phyloP scores from a whole-genome alignment of 37 sponge, comb jelly and placozoan genomes.

The Petrosia ficiformis region DNA sequence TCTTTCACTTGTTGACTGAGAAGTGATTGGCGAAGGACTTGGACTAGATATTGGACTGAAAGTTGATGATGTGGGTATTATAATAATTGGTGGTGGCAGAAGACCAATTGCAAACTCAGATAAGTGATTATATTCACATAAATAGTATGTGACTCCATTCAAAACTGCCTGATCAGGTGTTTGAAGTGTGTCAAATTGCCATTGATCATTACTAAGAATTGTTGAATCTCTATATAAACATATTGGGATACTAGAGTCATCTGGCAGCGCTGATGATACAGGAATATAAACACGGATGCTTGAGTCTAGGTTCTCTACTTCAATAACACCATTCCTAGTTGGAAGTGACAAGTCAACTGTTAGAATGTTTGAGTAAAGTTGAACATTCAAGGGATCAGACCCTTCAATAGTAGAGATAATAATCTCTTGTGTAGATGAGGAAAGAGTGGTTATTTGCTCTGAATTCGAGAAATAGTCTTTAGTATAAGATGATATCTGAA shows the following conservation, averaged over 20 bases:
- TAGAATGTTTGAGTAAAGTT: conserved; percentile 32
- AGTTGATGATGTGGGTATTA: conserved; percentile 3
- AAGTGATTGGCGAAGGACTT: conserved; percentile 14
- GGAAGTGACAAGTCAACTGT: conserved; percentile 47
- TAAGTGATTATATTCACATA: conserved; percentile 52
- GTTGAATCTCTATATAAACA: conserved; percentile 61
- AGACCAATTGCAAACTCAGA: conserved; percentile 65
- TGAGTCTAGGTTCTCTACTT: conserved; percentile 7
- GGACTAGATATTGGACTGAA: conserved; percentile 20
- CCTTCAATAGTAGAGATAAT: conserved; percentile 26
- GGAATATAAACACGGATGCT: conserved; percentile 37
- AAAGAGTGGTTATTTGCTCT: background rate
- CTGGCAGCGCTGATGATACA: background rate
- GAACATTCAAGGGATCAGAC: conserved; percentile 19
- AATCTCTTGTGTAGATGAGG: background rate
- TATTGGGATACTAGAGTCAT: conserved; percentile 7
- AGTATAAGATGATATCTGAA: background rate
- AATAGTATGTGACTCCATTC: background rate
- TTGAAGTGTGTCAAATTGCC: conserved; percentile 37
- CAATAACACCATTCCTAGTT: conserved; percentile 17
- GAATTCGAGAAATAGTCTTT: conserved; percentile 26
- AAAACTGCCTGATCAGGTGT: conserved; percentile 9
- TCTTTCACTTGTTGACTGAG: background rate
- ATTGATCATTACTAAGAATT: conserved; percentile 15
- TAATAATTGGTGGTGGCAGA: conserved; percentile 59